Evolutionary conservation across 2,113 vertebrate genomes (phyloP), one percentile per base, ranked within the genome.

Genomic region (Zosterops hypoxanthus): DNA sequence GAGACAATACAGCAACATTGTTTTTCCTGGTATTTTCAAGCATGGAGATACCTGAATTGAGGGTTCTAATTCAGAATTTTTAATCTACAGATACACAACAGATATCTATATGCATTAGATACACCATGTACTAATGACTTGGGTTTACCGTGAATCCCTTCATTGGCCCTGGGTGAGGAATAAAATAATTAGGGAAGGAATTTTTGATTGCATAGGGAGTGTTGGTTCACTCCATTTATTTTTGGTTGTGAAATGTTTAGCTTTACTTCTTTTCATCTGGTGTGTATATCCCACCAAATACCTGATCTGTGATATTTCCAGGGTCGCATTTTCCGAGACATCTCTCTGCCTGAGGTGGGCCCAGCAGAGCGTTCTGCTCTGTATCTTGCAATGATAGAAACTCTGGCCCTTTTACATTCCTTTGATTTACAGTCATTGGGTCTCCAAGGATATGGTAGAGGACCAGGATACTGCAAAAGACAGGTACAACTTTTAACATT

Each of bases 241-340:
- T 81, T 68, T 80, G 20, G 7, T 47, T 6, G 11, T 61, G n/a
- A 56, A 57, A 44, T 55, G 29, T 47, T 1, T 15, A 55, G 8
- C 31, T 89, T 83, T 49, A 28, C 15, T 41, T 33, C 29, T 57
- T 33, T 57, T 53, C 28, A 28, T 28, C 39, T 50, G 41, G 16
- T 71, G 21, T 6, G 4, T 42, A 2, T 3, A 1, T 72, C 22
- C 31, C 15, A 56, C 34, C 31, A 77, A 78, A 41, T 24, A 31
- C 1, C n/a, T 91, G 9, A 39, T 86, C 42, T 93, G 2, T 69
- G 20, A 4, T 63, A 16, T 93, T 82, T 72, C 36, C 64, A 99
- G 99, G 99, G 99, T 3, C 98, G 99, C 23, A 98, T 99, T 92
- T 99, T 99, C 88, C 98, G 97, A 93, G 98, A 99, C 88, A 33